Evolutionary conservation across 2,888 invertebrate genomes (phyloP), one percentile per base, ranked within the genome.

Genomic region (Trissolcus japonicus): DNA sequence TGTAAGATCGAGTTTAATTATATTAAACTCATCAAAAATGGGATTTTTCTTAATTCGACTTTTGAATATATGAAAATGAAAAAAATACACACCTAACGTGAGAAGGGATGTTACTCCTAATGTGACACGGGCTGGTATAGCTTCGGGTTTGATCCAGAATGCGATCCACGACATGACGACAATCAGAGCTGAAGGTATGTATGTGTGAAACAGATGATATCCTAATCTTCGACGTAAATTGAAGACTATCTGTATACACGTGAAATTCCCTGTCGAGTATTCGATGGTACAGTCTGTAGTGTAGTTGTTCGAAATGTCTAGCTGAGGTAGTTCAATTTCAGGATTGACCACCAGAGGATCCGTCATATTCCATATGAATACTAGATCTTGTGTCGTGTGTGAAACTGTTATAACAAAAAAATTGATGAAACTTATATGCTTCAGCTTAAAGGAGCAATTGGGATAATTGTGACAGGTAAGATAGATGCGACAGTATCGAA

Each of bases 81-180:
- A 62, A 19, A 41, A 65, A 59, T 48, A 62, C 63, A 53, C 88
- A 94, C 95, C 95, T 83, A 96, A 90, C 59, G 96, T 97, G 48
- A 97, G 91, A 62, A 97, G 90, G 0, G 96, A 96, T 0, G 96
- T 96, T 21, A 96, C 96, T 56, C 96, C 96, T 16, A 97, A 90
- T 0, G 96, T 96, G 71, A 97, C 96, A 72, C 97, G 91, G 0
- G 96, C 96, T 0, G 97, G 97, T 82, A 96, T 96, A 6, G 97
- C 96, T 89, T 96, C 96, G 0, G 96, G 96, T 84, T 96, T 96
- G 84, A 97, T 96, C 97, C 97, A 97, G 90, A 97, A 97, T 0
- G 97, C 96, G 82, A 97, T 96, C 97, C 97, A 97, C 76, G 96
- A 96, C 95, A 97, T 96, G 71, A 97, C 96, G 54, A 97, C 97